Conservation (phyloP, 2,888 invertebrate genomes). For the Pollenia amentaria region DNA sequence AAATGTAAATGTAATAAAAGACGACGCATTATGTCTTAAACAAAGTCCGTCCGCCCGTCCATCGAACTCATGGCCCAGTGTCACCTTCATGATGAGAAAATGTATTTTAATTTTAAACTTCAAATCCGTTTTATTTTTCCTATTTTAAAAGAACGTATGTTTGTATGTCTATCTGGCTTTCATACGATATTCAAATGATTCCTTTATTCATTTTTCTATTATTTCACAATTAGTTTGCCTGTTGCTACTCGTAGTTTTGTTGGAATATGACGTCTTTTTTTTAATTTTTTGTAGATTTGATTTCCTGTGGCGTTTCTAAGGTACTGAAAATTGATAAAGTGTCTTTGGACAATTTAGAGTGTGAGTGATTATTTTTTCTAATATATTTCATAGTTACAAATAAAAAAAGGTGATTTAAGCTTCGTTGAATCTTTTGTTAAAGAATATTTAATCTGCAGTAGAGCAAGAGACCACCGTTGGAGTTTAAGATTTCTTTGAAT, state of each 20-base stretch:
- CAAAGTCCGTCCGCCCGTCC: conserved; percentile 40
- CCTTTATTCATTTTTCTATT: conserved; percentile 49
- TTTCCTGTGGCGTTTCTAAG: conserved; percentile 71
- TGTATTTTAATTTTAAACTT: conserved; percentile 61
- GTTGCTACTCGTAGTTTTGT: conserved; percentile 41
- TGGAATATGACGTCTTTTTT: conserved; percentile 40
- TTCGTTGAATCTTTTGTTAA: conserved; percentile 70
- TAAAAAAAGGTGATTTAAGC: conserved; percentile 68
- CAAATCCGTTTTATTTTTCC: conserved; percentile 46
- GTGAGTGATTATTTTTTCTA: conserved; percentile 38
- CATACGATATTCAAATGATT: conserved; percentile 70
- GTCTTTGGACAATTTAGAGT: conserved; percentile 66
- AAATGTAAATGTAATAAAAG: conserved; percentile 68
- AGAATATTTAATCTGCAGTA: conserved; percentile 49
- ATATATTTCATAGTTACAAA: conserved; percentile 27
- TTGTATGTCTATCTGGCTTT: conserved; percentile 51
- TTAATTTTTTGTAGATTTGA: conserved; percentile 14
- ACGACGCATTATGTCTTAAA: conserved; percentile 61
- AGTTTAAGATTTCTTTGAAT: conserved; percentile 62
- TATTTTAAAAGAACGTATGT: background rate
- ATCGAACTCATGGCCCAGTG: conserved; percentile 1
- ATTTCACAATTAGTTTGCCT: conserved; percentile 71
- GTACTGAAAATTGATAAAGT: conserved; percentile 73
- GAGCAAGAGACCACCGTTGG: conserved; percentile 73
- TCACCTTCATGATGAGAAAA: conserved; percentile 21